Evolutionary conservation across 2,113 vertebrate species (phyloP).

Genomic region (Zosterops japonicus): DNA sequence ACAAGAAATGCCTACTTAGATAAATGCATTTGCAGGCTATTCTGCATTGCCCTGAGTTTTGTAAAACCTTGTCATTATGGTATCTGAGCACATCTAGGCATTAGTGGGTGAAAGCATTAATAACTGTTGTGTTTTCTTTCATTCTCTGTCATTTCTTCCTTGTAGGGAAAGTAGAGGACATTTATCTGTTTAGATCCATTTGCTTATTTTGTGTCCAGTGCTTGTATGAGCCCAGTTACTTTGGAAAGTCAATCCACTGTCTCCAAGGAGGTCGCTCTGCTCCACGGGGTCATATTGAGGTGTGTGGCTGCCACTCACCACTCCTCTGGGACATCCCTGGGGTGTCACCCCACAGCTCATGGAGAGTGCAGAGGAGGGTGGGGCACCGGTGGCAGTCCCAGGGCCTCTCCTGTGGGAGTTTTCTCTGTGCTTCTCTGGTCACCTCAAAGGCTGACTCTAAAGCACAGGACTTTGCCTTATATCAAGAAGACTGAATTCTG

Average conservation of each 20-base stretch:
- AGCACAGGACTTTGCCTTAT: background rate
- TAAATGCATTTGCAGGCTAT: background rate
- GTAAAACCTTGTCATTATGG: background rate
- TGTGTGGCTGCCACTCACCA: background rate
- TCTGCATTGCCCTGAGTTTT: background rate
- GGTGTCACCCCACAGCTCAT: accelerated
- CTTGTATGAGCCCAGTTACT: background rate
- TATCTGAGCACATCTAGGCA: background rate
- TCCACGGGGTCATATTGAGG: background rate
- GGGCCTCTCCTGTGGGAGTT: background rate
- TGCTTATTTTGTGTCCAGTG: accelerated
- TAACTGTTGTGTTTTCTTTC: background rate
- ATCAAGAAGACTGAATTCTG: background rate
- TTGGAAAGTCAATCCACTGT: background rate
- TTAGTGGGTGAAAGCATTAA: background rate
- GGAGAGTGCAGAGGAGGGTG: accelerated
- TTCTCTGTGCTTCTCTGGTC: background rate
- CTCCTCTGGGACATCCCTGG: background rate
- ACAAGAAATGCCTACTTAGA: background rate
- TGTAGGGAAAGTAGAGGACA: background rate
- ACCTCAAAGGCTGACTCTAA: background rate
- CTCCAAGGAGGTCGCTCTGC: background rate
- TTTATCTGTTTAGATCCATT: background rate
- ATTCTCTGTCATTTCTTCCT: background rate
- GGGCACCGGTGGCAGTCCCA: accelerated